Conservation (phyloP, 2,113 vertebrate genomes). For the Larimichthys polyactis region DNA sequence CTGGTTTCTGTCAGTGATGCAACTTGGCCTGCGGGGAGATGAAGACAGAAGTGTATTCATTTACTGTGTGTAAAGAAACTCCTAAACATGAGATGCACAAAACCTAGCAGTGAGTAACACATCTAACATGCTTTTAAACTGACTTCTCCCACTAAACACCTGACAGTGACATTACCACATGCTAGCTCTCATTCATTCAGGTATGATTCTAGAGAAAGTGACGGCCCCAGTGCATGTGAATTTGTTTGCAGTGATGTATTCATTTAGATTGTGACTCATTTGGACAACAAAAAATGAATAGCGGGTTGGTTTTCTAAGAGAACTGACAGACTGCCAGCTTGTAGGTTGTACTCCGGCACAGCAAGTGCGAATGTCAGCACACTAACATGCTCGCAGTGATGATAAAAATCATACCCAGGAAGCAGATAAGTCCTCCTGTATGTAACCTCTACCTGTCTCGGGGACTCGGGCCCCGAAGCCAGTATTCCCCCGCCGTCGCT, state of each 20-base stretch:
- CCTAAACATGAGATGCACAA: neutral
- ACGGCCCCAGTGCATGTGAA: too few species aligned
- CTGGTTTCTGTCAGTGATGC: conserved; percentile 78
- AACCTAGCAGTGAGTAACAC: neutral
- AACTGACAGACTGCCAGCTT: neutral
- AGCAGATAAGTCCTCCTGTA: too few species aligned
- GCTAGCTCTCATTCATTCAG: neutral
- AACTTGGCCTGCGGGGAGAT: conserved; percentile 77
- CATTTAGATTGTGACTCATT: neutral
- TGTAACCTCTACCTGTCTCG: conserved; percentile 73
- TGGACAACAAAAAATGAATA: neutral
- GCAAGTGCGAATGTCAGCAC: neutral
- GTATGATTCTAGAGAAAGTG: too few species aligned
- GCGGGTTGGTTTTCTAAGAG: neutral
- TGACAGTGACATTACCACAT: too few species aligned
- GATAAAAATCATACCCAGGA: neutral
- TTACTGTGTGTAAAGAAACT: neutral
- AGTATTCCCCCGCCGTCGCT: conserved; percentile 89
- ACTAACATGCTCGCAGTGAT: neutral
- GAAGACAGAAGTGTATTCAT: neutral
- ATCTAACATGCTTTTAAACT: neutral
- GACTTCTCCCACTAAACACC: neutral
- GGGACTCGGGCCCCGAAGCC: conserved; percentile 88
- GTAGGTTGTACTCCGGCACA: neutral
- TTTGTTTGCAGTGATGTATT: neutral